These are phyloP conservation scores for Diplazon laetatorius DNA, from an alignment of 2,888 invertebrate species.

Conservation along the genomic window DNA sequence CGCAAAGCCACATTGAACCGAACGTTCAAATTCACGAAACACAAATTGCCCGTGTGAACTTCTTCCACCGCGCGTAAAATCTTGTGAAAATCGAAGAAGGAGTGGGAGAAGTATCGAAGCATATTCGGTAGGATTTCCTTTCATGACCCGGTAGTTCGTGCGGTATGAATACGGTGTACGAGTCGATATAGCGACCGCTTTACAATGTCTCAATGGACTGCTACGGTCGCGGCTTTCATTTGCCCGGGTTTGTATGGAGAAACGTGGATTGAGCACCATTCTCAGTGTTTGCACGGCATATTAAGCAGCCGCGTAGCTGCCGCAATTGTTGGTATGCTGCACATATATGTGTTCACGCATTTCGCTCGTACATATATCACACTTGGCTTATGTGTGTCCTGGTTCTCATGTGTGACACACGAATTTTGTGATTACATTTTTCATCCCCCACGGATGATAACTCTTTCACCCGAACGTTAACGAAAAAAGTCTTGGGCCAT, in stretches of 20 bases:
- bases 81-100: no score
- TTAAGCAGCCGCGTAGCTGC: constrained; percentile 36
- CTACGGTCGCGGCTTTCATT: constrained; percentile 30
- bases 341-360: constrained; percentile 20
- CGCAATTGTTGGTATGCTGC: constrained; percentile 21
- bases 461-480: neutral
- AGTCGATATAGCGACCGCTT: constrained; percentile 16
- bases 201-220: constrained; percentile 13
- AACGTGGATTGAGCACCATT: neutral
- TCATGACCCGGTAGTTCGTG: no score
- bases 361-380: constrained; percentile 43
- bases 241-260: constrained; percentile 9
- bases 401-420: no score
- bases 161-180: neutral
- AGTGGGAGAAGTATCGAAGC: no score
- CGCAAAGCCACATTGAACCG: no score
- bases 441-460: neutral
- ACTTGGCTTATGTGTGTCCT: constrained; percentile 13
- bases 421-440: neutral
- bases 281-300: constrained; percentile 36
- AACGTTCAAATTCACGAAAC: no score
- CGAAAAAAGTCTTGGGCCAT: no score
- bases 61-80: no score
- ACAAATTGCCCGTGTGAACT: no score
- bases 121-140: no score